These are phyloP conservation scores for Microctenopoma stevenorrisi DNA, from an alignment of 2,797 vertebrate species.

Conservation along the genomic window DNA sequence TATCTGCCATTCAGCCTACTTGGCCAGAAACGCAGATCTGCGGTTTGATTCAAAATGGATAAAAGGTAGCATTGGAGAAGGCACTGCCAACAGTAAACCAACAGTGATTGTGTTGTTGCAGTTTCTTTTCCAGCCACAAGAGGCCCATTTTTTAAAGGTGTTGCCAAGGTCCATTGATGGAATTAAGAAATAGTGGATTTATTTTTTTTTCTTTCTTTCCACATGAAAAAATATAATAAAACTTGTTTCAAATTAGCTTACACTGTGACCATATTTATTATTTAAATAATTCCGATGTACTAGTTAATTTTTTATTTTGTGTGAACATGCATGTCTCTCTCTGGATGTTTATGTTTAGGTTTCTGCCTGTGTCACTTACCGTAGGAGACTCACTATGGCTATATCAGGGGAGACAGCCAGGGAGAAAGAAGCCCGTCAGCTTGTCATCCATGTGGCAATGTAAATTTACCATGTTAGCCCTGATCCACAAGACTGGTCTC, in stretches of 20 bases:
- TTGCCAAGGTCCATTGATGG: not conserved
- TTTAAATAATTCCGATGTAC: not conserved
- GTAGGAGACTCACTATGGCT: conserved; percentile 25
- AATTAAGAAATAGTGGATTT: not conserved
- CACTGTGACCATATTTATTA: too few relatives aligned
- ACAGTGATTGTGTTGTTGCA: not conserved
- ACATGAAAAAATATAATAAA: not conserved
- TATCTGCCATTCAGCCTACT: not conserved
- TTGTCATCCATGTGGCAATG: conserved; percentile 53
- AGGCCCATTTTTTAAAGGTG: not conserved
- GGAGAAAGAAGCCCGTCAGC: conserved; percentile 28
- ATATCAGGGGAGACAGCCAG: conserved; percentile 59
- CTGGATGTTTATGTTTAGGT: conserved; percentile 15
- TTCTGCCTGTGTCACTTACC: conserved; percentile 22
- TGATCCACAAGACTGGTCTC: conserved; percentile 63
- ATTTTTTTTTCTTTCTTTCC: not conserved
- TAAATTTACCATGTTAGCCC: conserved; percentile 66
- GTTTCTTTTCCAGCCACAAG: not conserved
- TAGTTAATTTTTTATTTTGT: not conserved
- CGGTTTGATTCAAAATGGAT: not conserved
- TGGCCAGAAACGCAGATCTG: not conserved
- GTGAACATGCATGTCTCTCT: not conserved
- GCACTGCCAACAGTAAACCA: not conserved
- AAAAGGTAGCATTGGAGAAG: not conserved
- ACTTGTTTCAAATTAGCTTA: not conserved